These are phyloP conservation scores for Pomacea maculata DNA, from an alignment of 1,140 invertebrate genomes.

Conservation along the genomic window DNA sequence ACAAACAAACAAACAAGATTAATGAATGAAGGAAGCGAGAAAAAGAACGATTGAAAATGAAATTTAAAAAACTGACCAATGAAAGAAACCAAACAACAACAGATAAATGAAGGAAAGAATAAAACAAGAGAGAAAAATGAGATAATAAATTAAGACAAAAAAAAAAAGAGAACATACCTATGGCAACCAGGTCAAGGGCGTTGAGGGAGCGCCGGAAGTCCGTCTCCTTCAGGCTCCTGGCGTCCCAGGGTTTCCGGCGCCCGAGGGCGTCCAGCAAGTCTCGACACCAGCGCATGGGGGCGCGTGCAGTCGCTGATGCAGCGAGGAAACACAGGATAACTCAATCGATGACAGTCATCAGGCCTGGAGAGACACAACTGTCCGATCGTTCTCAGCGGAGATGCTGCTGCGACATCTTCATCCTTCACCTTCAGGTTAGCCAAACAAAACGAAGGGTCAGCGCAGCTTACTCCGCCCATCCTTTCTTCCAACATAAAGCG, in stretches of 20 bases:
- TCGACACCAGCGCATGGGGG: conserved; percentile 32
- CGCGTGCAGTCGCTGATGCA: background rate
- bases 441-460: background rate
- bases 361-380: too few species aligned
- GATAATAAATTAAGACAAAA: background rate
- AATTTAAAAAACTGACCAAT: background rate
- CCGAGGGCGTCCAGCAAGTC: conserved; percentile 31
- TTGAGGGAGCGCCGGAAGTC: conserved; percentile 45
- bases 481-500: too few species aligned
- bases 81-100: background rate
- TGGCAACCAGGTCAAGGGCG: conserved; percentile 48
- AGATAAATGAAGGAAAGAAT: background rate
- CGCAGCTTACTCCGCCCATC: too few species aligned
- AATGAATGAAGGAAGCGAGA: too few species aligned
- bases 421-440: background rate
- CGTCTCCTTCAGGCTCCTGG: conserved; percentile 41
- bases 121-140: background rate
- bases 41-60: too few species aligned
- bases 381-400: background rate
- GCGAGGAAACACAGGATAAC: background rate
- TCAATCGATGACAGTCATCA: background rate
- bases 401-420: background rate
- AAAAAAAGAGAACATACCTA: conserved; percentile 42
- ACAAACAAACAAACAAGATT: too few species aligned
- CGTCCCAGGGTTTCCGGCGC: conserved; percentile 45